These are phyloP conservation scores for Melitaea athalia DNA, from an alignment of 2,888 invertebrate species.

Conservation along the genomic window DNA sequence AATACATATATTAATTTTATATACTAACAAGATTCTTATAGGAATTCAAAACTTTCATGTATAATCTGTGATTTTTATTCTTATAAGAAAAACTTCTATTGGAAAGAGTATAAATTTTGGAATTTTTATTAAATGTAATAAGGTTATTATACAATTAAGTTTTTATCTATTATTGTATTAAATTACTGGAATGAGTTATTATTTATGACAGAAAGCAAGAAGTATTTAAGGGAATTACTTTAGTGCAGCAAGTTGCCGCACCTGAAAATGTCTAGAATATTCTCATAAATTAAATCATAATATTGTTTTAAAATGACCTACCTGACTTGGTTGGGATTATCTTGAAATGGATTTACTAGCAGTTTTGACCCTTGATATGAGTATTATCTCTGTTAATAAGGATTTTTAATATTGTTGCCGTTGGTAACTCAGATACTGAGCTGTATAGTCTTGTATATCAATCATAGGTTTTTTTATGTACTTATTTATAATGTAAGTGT, in stretches of 20 bases:
- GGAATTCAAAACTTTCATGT: neutral
- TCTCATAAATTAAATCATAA: conserved; percentile 30
- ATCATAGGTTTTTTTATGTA: too few relatives aligned
- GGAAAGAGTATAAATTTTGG: neutral
- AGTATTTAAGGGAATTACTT: conserved; percentile 4
- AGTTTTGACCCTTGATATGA: conserved; percentile 36
- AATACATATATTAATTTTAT: neutral
- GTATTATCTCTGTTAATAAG: conserved; percentile 20
- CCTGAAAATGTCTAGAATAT: conserved; percentile 33
- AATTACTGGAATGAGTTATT: neutral
- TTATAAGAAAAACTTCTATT: neutral
- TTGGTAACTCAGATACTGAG: neutral
- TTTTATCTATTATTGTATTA: neutral
- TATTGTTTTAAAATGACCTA: conserved; percentile 41
- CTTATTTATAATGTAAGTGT: too few relatives aligned
- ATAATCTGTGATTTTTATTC: neutral
- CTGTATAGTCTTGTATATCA: neutral
- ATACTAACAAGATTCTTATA: conserved; percentile 24
- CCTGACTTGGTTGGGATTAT: conserved; percentile 34
- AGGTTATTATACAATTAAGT: too few relatives aligned
- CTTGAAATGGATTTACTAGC: conserved; percentile 30
- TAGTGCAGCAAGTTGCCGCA: conserved; percentile 12
- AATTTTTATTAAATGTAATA: neutral
- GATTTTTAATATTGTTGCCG: conserved; percentile 30
- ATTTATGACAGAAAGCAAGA: neutral